Percentiles rank a stretch among this genome's conserved stretches.
Conservation (phyloP, 2,113 vertebrate genomes). For the Odobenus rosmarus region DNA sequence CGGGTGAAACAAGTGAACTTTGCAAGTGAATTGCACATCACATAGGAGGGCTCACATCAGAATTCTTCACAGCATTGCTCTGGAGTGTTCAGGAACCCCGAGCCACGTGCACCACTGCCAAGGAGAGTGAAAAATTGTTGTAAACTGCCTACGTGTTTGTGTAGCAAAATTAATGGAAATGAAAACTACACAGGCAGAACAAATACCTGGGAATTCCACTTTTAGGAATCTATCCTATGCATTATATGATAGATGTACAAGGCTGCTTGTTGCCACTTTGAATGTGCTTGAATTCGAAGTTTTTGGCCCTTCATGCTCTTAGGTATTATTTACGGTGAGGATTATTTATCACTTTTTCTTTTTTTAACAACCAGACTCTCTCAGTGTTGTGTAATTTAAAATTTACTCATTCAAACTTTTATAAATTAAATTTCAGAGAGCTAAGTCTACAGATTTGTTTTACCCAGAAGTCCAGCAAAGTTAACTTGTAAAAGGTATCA, state of each 20-base stretch:
- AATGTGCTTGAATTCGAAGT: not conserved
- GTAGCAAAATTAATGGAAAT: not conserved
- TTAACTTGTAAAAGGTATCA: too few relatives aligned
- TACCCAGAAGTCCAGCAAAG: not conserved
- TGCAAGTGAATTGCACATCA: fast-evolving
- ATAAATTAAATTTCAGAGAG: not conserved
- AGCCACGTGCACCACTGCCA: fast-evolving
- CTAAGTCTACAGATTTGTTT: not conserved
- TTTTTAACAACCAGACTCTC: not conserved
- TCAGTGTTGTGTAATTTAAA: not conserved
- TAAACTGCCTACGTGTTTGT: not conserved
- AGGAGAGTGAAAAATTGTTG: too few relatives aligned
- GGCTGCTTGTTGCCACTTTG: too few relatives aligned
- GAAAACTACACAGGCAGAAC: not conserved
- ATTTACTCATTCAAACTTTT: not conserved
- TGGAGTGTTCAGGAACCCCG: fast-evolving
- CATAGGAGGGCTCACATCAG: not conserved
- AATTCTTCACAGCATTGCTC: not conserved
- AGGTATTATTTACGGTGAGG: not conserved
- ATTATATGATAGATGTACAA: not conserved
- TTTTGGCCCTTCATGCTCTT: fast-evolving
- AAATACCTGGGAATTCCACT: not conserved
- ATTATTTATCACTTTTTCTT: too few relatives aligned
- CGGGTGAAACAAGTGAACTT: not conserved
- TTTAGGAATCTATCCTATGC: not conserved